phyloP scores from a whole-genome alignment of 2,797 vertebrate species.

The Nannoperca obscura region DNA sequence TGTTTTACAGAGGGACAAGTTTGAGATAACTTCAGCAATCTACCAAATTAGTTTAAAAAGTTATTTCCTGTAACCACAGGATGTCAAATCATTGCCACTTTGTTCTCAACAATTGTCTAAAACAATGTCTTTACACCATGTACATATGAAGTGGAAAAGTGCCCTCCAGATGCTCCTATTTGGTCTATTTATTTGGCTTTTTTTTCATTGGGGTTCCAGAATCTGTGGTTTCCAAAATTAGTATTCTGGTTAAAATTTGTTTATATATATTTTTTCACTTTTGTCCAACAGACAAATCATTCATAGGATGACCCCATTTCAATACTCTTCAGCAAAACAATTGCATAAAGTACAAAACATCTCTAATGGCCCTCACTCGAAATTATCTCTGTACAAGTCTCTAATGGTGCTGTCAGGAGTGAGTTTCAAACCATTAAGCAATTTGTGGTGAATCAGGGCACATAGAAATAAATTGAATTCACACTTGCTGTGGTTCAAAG shows the following conservation, averaged over 20 bases:
- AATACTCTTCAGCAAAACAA: slow-evolving; percentile 66
- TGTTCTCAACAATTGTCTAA: slow-evolving; percentile 21
- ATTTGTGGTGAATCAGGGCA: slow-evolving; percentile 80
- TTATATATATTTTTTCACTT: slow-evolving; percentile 36
- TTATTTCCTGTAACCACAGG: slow-evolving; percentile 41
- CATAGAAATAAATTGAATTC: slow-evolving; percentile 77
- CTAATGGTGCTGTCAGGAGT: slow-evolving; percentile 79
- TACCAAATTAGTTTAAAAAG: slow-evolving; percentile 22
- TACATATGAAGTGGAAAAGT: slow-evolving; percentile 1
- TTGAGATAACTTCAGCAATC: slow-evolving; percentile 55
- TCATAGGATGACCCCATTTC: slow-evolving; percentile 69
- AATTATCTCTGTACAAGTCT: slow-evolving; percentile 79
- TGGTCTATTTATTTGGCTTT: slow-evolving; percentile 31
- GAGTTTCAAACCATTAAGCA: slow-evolving; percentile 83
- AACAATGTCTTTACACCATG: slow-evolving; percentile 17
- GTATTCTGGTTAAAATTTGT: slow-evolving; percentile 15
- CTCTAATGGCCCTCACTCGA: slow-evolving; percentile 74
- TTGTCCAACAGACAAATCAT: slow-evolving; percentile 48
- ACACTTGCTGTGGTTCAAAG: slow-evolving; percentile 67
- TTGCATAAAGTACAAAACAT: slow-evolving; percentile 75
- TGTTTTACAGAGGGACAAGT: slow-evolving; percentile 61
- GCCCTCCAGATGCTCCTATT: slow-evolving; percentile 1
- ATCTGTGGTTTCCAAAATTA: not conserved
- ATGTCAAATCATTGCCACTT: slow-evolving; percentile 28
- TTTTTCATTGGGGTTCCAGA: not conserved